phyloP scores from a whole-genome alignment of 1,140 invertebrate species.

The Danaus plexippus region DNA sequence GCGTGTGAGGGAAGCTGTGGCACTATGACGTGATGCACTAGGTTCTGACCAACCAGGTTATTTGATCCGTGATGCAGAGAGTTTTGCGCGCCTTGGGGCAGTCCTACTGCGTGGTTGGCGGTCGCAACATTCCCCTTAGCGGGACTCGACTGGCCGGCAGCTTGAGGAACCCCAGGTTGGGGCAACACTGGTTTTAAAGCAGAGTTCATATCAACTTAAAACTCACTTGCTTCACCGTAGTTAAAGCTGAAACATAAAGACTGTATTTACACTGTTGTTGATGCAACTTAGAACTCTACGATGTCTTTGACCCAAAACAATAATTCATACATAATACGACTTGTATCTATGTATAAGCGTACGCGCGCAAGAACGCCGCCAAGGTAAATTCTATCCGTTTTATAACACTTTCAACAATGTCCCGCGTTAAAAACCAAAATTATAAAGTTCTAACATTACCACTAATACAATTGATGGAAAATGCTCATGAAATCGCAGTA shows the following conservation, averaged over 20 bases:
- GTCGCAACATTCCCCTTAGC: conserved; percentile 55
- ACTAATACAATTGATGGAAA: conserved; percentile 37
- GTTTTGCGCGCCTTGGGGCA: conserved; percentile 56
- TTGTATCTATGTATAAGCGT: conserved; percentile 45
- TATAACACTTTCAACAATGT: conserved; percentile 28
- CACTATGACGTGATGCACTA: conserved; percentile 44
- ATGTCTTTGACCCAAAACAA: conserved; percentile 71
- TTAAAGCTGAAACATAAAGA: conserved; percentile 57
- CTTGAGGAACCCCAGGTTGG: conserved; percentile 62
- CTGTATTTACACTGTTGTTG: conserved; percentile 45
- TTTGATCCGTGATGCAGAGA: conserved; percentile 47
- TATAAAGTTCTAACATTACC: conserved; percentile 45
- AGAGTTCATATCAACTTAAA: conserved; percentile 70
- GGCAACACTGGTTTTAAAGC: conserved; percentile 71
- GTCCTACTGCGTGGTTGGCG: conserved; percentile 49
- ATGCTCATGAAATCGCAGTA: conserved; percentile 47
- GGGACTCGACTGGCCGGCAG: conserved; percentile 57
- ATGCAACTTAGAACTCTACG: conserved; percentile 47
- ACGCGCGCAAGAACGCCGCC: conserved; percentile 61
- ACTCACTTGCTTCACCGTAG: conserved; percentile 29
- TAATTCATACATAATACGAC: conserved; percentile 61
- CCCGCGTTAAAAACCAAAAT: conserved; percentile 19
- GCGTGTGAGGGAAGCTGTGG: conserved; percentile 45
- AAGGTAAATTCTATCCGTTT: conserved; percentile 40
- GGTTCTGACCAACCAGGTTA: conserved; percentile 55